phyloP scores from a whole-genome alignment of 1,140 invertebrate genomes.

The Schlechtendalia chinensis region DNA sequence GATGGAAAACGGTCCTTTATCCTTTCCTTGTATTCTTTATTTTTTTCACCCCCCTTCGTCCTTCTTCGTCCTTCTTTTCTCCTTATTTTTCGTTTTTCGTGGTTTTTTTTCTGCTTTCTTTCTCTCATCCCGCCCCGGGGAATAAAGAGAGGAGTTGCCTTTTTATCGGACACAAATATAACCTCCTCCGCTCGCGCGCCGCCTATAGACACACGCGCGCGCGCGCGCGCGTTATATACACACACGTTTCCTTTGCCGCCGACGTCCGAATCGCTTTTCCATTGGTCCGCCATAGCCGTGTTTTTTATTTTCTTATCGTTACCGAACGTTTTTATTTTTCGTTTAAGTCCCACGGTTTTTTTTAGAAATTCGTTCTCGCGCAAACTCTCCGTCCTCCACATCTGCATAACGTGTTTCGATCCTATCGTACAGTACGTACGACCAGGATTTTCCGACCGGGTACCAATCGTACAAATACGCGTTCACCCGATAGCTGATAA shows the following conservation, averaged over 20 bases:
- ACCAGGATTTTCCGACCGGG: too few relatives aligned
- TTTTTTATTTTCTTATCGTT: slow-evolving; percentile 18
- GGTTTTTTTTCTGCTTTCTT: slow-evolving; percentile 5
- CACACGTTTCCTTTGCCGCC: slow-evolving; percentile 10
- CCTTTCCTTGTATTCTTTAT: slow-evolving; percentile 33
- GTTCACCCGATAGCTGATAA: too few relatives aligned
- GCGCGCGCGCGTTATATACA: too few relatives aligned
- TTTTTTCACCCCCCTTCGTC: background rate
- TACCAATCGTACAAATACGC: too few relatives aligned
- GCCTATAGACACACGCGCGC: background rate
- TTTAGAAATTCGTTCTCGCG: background rate
- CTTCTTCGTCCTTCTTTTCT: background rate
- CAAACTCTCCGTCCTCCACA: background rate
- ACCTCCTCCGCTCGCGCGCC: background rate
- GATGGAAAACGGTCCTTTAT: slow-evolving; percentile 46
- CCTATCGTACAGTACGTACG: too few relatives aligned
- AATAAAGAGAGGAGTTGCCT: slow-evolving; percentile 41
- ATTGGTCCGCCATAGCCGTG: slow-evolving; percentile 16
- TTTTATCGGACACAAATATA: slow-evolving; percentile 38
- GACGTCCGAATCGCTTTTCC: background rate
- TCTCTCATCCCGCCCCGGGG: background rate
- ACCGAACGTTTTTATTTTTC: too few relatives aligned
- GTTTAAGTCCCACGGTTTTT: background rate
- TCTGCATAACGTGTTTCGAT: too few relatives aligned
- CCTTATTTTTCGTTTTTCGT: slow-evolving; percentile 27